Base-by-base conservation (phyloP, 2,888 invertebrate genomes). In the Apoda limacodes region DNA sequence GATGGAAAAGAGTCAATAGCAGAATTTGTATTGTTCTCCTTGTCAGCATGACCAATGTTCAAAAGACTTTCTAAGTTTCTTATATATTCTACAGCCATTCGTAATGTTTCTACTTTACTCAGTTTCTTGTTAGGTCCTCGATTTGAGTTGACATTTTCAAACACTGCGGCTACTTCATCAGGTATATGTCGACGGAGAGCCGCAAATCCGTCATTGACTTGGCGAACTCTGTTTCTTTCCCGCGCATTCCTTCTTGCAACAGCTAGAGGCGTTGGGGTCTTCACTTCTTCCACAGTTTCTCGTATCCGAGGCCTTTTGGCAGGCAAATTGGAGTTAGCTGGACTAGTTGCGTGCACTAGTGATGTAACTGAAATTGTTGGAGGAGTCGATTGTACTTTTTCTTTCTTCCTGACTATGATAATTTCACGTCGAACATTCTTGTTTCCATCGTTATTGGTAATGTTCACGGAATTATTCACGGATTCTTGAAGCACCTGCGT, bases 51-150 rank as follows among this genome's bases (percentile, higher is more conserved):
- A 2, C 88, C 88, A 30, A 88, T 85, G 14, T 88, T 87, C 5
- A 94, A 63, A 22, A 94, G 62, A 47, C 85, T 85, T 60, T 94
- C 92, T 29, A 95, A 71, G 40, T 90, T 91, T 40, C 90, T 75
- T 41, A 95, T 95, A 54, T 95, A 95, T 55, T 94, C 93, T 1
- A 95, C 93, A 5, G 94, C 95, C 88, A 93, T 93, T 26, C 92
- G 83, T 22, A 95, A 66, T 0, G 95, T 95, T 69, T 95, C 95
- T 2, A 93, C 93, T 81, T 93, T 93, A 50, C 91, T 91, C 4
- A 92, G 69, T 53, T 93, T 93, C 54, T 92, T 93, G 45, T 85
- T 85, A 1, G 83, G 80, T 13, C 89, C 88, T 42, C 87, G 71
- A 10, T 87, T 87, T 22, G 83, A 85, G 34, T 86, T 88, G 4